Evolutionary conservation across 1,140 invertebrate genomes (phyloP), one percentile per base, ranked within the genome.

Genomic region (Drosophila parabipectinata): DNA sequence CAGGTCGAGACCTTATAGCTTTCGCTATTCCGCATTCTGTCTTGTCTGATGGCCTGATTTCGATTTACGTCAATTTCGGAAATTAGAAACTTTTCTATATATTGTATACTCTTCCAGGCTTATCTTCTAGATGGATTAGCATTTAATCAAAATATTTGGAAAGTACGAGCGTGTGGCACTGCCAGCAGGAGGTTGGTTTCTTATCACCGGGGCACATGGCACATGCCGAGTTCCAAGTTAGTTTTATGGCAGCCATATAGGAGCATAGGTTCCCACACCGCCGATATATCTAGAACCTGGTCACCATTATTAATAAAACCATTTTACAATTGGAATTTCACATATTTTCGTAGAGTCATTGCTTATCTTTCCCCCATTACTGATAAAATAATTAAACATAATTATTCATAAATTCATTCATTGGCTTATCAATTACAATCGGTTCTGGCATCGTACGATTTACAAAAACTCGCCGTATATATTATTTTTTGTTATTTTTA

Each of bases 121-220:
- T 76, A 76, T 76, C 72, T 55, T 32, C 51, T 15, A 41, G 24
- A 39, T 26, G 48, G 26, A 30, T 26, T 39, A 14, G 55, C 64
- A 61, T 76, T 56, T 76, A 76, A 77, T 77, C 72, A 41, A 52
- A 68, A 52, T 54, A 61, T 76, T 67, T 51, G 52, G 63, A 68
- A 77, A 77, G 56, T 76, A 24, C 55, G 54, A 34, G 39, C 72
- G 69, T 66, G 72, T 73, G 72, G 55, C 71, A 75, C 34, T 24
- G 47, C 59, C 4, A 41, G 14, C 41, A 44, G 63, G 26, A 69
- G 32, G 24, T 47, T 39, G 64, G 24, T 75, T 76, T 67, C 56
- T 51, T 68, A 60, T 66, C 53, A 57, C 18, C 10, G 34, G 2
- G 18, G n/a, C 14, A 52, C 10, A 15, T 24, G 32, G 50, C 63